Conservation (phyloP, 2,113 vertebrate genomes). For the Datnioides undecimradiatus region DNA sequence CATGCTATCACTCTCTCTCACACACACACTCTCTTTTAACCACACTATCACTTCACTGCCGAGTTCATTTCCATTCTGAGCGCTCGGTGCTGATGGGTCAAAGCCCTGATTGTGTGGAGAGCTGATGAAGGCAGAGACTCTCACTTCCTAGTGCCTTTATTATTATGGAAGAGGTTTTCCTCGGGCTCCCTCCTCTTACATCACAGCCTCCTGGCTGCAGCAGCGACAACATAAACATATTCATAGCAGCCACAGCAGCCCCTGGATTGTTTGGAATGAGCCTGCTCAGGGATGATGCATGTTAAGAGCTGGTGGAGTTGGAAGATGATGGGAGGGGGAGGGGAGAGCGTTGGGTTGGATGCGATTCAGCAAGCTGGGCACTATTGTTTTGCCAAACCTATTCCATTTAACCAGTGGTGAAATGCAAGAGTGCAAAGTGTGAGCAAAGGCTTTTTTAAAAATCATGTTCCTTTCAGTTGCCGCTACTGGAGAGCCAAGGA, state of each 20-base stretch:
- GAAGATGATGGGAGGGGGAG: neutral
- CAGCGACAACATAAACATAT: constrained; percentile 9
- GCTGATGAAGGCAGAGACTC: constrained; percentile 54
- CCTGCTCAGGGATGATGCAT: neutral
- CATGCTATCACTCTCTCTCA: constrained; percentile 20
- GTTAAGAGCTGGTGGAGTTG: constrained; percentile 11
- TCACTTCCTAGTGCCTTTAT: constrained; percentile 40
- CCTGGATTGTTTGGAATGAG: constrained; percentile 11
- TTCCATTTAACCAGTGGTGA: constrained; percentile 5
- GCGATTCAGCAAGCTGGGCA: constrained; percentile 2
- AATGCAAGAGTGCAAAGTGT: neutral
- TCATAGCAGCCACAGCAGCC: constrained; percentile 29
- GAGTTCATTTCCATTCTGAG: constrained; percentile 73
- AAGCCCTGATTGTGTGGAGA: constrained; percentile 70
- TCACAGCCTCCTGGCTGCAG: constrained; percentile 34
- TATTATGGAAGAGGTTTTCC: constrained; percentile 47
- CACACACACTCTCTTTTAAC: constrained; percentile 47
- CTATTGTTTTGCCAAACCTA: neutral
- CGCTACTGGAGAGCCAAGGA: neutral
- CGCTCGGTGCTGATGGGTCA: constrained; percentile 56
- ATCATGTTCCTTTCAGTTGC: neutral
- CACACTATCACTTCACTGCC: constrained; percentile 53
- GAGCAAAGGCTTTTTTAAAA: neutral
- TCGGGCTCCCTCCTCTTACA: constrained; percentile 57
- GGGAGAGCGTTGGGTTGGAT: neutral